Base-by-base conservation (phyloP, 1,140 invertebrate genomes). In the Caenorhabditis latens region DNA sequence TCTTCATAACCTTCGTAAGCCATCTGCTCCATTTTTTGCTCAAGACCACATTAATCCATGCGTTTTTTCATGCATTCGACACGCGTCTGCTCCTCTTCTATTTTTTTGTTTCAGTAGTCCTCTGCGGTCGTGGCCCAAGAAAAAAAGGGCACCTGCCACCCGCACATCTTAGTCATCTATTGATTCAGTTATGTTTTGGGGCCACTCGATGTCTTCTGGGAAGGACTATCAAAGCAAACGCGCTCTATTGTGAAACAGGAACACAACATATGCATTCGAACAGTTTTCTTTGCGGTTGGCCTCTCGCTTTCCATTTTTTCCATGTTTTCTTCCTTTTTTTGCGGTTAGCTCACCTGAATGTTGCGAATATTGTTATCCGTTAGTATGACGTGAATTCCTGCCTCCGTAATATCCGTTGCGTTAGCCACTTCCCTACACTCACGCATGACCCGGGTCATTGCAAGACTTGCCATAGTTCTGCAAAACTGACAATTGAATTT, bases 391-490 rank as follows among this genome's bases (percentile, higher is more conserved):
- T 40, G 89, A 43, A 88, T 88, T 19, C 87, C 87, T 2, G 65
- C 46, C 11, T 86, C 87, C 16, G 63, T 43, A 21, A 88, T 55
- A 19, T 88, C 86, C 14, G 55, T n/a, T 8, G 40, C 53, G 9
- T 42, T 83, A 13, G 82, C 79, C 24, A 87, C 86, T 21, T 88
- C 87, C n/a, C 53, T 86, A 48, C 87, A 88, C 32, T 88, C 84
- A 43, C 84, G 61, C 21, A 84, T 87, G 61, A 88, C 43, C 5
- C 87, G 87, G 8, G 61, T 14, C 42, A 79, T 24, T 14, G 87
- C 63, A 4, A 85, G 32, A 42, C 55, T 88, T 19, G 87, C 53
- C 87, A 88, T 87, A 40, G 21, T 14, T 65, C 32, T 71, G 11
- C 14, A 53, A 53, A 53, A 53, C 3, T 14, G 16, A 53, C 3